These are phyloP conservation scores for Drosophila varians DNA, from an alignment of 1,140 invertebrate species.

Conservation along the genomic window DNA sequence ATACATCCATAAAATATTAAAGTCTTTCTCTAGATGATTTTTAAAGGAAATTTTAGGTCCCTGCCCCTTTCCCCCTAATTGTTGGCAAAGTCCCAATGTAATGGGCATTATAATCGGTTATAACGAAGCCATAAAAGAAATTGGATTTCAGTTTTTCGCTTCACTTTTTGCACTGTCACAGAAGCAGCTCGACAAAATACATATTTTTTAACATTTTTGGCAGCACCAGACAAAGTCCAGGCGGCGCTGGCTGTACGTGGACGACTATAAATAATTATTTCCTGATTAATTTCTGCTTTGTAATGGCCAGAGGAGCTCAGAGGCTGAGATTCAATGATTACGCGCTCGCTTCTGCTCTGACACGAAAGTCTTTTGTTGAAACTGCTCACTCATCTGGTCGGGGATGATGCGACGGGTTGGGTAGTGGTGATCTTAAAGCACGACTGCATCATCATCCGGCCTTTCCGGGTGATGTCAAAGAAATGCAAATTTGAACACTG, in stretches of 20 bases:
- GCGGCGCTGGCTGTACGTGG: background rate
- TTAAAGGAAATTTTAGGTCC: constrained; percentile 16
- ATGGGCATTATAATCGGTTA: constrained; percentile 43
- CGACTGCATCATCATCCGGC: constrained; percentile 28
- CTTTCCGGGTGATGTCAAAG: constrained; percentile 25
- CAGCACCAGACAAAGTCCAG: constrained; percentile 36
- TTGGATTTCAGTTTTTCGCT: constrained; percentile 33
- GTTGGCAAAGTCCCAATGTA: constrained; percentile 26
- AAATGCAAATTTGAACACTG: constrained; percentile 40
- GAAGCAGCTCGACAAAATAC: constrained; percentile 10
- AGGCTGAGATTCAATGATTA: constrained; percentile 22
- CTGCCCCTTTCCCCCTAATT: background rate
- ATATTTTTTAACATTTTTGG: constrained; percentile 15
- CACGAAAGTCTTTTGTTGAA: constrained; percentile 24
- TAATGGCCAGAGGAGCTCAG: constrained; percentile 34
- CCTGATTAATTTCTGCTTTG: constrained; percentile 69
- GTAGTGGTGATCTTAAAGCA: constrained; percentile 19
- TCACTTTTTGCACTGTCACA: constrained; percentile 39
- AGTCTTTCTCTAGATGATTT: constrained; percentile 29
- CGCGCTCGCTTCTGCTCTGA: constrained; percentile 27
- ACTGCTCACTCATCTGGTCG: constrained; percentile 21
- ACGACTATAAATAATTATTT: constrained; percentile 59
- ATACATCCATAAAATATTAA: constrained; percentile 32
- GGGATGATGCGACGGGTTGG: constrained; percentile 10
- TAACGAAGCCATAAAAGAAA: constrained; percentile 49